phyloP scores from a whole-genome alignment of 2,113 vertebrate species.

The Ictidomys tridecemlineatus region DNA sequence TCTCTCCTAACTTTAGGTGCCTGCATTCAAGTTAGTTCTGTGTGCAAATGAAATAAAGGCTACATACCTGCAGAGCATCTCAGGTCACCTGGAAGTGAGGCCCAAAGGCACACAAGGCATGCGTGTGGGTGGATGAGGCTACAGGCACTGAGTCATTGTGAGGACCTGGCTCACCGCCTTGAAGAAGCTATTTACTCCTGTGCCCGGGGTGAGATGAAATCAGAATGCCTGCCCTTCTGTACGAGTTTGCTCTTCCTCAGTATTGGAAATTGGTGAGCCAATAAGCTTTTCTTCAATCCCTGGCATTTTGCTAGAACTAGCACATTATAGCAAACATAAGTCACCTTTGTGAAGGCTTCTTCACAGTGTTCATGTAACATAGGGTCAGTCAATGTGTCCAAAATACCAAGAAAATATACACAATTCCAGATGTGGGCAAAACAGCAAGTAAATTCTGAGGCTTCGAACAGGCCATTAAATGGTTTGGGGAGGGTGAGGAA shows the following conservation, averaged over 20 bases:
- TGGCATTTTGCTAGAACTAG: background rate
- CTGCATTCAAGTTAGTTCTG: background rate
- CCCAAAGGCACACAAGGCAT: background rate
- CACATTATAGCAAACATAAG: background rate
- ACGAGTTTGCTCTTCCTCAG: background rate
- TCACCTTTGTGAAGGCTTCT: background rate
- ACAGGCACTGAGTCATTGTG: background rate
- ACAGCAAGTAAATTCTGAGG: background rate
- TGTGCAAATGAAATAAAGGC: background rate
- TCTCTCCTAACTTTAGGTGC: background rate
- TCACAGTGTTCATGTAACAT: background rate
- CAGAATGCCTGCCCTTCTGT: background rate
- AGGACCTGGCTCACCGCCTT: background rate
- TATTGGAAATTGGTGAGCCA: background rate
- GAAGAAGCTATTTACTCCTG: background rate
- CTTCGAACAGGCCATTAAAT: background rate
- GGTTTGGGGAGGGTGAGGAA: background rate
- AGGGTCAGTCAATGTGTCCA: background rate
- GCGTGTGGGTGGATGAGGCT: rapidly evolving
- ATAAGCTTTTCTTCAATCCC: background rate
- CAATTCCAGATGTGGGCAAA: background rate
- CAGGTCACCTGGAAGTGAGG: background rate
- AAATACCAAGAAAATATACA: background rate
- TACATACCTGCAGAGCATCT: background rate
- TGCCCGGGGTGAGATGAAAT: background rate